phyloP scores from a whole-genome alignment of 2,113 vertebrate genomes.

The Murina feae region DNA sequence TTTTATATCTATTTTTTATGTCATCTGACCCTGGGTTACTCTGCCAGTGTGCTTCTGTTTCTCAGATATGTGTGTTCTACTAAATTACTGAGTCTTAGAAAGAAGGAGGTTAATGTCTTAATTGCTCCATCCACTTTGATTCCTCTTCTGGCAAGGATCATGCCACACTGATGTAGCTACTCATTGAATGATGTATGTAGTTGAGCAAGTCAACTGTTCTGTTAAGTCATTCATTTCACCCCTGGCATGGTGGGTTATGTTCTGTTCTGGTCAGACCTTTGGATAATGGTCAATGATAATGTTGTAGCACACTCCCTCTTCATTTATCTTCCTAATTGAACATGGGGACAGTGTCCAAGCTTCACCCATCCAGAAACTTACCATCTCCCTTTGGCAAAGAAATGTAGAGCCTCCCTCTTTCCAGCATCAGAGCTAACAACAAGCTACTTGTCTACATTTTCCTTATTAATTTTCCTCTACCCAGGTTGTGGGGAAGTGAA shows the following conservation, averaged over 20 bases:
- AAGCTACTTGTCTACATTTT: neutral
- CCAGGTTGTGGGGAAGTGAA: neutral
- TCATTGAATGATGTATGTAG: neutral
- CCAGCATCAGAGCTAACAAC: neutral
- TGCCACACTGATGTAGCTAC: neutral
- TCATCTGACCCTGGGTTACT: neutral
- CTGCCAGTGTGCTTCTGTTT: neutral
- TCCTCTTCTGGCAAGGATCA: neutral
- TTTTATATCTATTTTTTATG: neutral
- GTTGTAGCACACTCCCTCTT: neutral
- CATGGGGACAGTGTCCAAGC: neutral
- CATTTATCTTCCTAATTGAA: neutral
- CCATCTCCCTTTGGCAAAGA: neutral
- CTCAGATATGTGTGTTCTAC: neutral
- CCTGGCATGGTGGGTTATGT: neutral
- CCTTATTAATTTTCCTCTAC: neutral
- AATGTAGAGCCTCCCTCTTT: neutral
- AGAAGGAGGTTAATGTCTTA: neutral
- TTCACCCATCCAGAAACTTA: neutral
- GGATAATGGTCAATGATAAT: neutral
- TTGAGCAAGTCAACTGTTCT: neutral
- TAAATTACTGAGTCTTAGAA: neutral
- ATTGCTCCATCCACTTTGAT: accelerated
- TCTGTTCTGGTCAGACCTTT: neutral
- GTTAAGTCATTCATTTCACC: neutral